phyloP scores from a whole-genome alignment of 1,140 invertebrate genomes.

The Dendrolimus punctatus region DNA sequence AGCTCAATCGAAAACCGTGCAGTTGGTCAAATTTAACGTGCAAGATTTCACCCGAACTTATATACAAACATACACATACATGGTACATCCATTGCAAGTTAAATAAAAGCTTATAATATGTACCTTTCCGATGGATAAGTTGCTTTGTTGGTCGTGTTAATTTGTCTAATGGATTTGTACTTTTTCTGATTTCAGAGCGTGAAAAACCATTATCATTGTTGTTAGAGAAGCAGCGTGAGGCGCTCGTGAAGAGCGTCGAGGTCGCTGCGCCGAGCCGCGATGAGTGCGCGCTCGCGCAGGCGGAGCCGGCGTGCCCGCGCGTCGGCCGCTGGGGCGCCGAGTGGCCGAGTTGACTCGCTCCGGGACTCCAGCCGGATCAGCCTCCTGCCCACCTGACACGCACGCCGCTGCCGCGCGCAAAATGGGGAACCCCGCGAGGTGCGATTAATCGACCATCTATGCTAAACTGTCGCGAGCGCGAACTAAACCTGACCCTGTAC shows the following conservation, averaged over 20 bases:
- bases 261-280: constrained; percentile 58
- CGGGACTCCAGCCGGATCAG: constrained; percentile 35
- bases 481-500: too few species aligned
- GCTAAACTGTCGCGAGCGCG: not conserved
- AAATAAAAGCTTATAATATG: too few species aligned
- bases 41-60: too few species aligned
- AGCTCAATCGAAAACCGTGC: too few species aligned
- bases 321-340: constrained; percentile 90
- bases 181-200: constrained; percentile 70
- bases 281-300: constrained; percentile 38
- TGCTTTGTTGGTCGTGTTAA: too few species aligned
- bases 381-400: constrained; percentile 17
- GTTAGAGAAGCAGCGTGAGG: constrained; percentile 70
- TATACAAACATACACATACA: too few species aligned
- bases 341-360: constrained; percentile 94
- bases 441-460: not conserved
- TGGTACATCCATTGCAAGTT: too few species aligned
- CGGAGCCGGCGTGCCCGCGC: constrained; percentile 74
- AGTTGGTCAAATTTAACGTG: too few species aligned
- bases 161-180: not conserved
- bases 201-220: constrained; percentile 75
- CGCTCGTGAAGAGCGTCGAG: constrained; percentile 58
- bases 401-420: constrained; percentile 75
- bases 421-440: constrained; percentile 70
- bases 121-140: too few species aligned